Evolutionary conservation across 2,113 vertebrate genomes (phyloP).

Genomic region (Grallaria varia): DNA sequence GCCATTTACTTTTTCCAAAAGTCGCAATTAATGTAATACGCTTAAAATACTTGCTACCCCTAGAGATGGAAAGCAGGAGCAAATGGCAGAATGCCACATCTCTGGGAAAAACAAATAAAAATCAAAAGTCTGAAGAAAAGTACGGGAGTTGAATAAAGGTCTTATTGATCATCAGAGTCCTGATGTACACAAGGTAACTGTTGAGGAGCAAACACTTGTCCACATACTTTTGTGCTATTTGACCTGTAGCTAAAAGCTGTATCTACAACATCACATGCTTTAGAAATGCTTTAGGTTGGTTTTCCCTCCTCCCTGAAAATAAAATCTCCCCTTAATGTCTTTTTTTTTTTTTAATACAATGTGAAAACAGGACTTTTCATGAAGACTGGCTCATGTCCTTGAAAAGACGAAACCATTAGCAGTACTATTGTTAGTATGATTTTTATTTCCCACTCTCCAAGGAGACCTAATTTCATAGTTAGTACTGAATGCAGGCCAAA

Average conservation of each 20-base stretch:
- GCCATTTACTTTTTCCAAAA: neutral
- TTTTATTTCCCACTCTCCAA: neutral
- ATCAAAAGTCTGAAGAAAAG: neutral
- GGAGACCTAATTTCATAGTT: neutral
- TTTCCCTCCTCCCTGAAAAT: neutral
- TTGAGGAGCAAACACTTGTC: neutral
- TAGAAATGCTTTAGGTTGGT: neutral
- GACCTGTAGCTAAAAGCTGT: constrained; percentile 9
- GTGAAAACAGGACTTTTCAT: neutral
- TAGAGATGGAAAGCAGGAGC: neutral
- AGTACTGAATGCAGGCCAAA: neutral
- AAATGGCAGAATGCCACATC: neutral
- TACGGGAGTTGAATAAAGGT: neutral
- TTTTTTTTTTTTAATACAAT: neutral
- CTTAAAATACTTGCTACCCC: neutral
- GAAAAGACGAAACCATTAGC: neutral
- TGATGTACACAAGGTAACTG: neutral
- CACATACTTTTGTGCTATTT: neutral
- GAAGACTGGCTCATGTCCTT: neutral
- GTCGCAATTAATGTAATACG: neutral
- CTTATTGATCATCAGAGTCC: neutral
- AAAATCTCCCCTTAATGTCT: neutral
- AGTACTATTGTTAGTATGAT: neutral
- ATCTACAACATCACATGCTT: neutral
- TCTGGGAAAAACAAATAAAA: too few species aligned